A percentile compares a stretch with the other conserved stretches of the same genome.
These are phyloP conservation scores for Tadarida brasiliensis DNA, from an alignment of 2,797 vertebrate genomes.

Conservation along the genomic window DNA sequence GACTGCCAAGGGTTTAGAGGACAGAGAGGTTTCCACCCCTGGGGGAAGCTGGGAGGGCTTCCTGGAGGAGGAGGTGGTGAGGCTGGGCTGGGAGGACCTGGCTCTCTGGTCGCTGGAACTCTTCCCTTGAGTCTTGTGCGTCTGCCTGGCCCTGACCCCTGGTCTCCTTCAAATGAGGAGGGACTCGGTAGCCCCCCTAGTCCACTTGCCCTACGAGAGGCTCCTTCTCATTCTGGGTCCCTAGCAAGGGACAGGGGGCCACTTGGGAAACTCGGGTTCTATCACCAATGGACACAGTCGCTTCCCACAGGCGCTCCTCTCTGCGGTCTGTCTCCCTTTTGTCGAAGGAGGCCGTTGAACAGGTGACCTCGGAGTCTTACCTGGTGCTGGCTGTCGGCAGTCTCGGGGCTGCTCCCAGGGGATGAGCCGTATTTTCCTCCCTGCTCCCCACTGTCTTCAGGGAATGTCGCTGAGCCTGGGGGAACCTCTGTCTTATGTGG, in stretches of 20 bases:
- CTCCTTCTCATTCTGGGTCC: neutral
- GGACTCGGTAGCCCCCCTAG: neutral
- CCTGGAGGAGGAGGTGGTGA: neutral
- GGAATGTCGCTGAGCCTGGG: neutral
- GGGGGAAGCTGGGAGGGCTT: neutral
- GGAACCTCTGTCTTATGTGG: slow-evolving; percentile 55
- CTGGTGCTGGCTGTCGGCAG: neutral
- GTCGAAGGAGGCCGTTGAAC: neutral
- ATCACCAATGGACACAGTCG: neutral
- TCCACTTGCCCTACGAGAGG: neutral
- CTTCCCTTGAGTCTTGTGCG: neutral
- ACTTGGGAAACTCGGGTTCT: neutral
- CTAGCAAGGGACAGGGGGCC: neutral
- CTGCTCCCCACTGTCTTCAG: slow-evolving; percentile 19
- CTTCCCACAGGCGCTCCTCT: neutral
- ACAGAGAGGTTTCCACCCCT: neutral
- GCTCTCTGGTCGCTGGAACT: neutral
- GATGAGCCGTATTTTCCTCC: neutral
- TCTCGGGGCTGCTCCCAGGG: neutral
- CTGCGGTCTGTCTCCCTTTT: neutral
- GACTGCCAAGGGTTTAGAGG: neutral
- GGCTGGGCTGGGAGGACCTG: neutral
- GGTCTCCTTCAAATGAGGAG: neutral
- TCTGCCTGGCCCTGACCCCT: neutral
- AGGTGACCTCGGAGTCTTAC: neutral